A percentile compares a stretch with the other conserved stretches of the same genome.
Evolutionary conservation across 2,797 vertebrate genomes (phyloP).

Genomic region (Sternotherus odoratus): DNA sequence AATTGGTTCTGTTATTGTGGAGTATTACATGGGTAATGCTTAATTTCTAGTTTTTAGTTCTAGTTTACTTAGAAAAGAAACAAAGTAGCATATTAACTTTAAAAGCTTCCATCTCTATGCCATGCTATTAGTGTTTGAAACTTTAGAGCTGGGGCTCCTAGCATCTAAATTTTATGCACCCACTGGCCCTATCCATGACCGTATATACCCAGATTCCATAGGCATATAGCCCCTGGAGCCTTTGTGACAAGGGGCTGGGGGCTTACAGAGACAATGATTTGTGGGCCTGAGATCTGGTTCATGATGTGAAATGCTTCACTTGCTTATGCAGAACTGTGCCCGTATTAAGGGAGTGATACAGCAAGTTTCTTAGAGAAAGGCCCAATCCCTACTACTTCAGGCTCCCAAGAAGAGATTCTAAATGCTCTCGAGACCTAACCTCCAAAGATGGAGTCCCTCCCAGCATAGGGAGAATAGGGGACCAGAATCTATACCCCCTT

Average conservation of each 20-base stretch:
- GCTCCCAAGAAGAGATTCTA: background rate
- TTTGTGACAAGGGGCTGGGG: background rate
- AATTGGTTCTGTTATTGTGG: background rate
- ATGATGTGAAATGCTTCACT: background rate
- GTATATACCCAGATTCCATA: background rate
- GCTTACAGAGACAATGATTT: background rate
- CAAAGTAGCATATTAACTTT: background rate
- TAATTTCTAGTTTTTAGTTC: background rate
- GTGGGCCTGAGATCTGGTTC: background rate
- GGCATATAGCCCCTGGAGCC: too few relatives aligned
- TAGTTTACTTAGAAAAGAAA: too few relatives aligned
- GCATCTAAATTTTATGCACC: background rate
- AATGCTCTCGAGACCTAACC: background rate
- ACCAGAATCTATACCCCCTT: background rate
- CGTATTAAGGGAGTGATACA: background rate
- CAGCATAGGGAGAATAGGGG: background rate
- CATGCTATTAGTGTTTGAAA: background rate
- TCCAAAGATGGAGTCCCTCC: background rate
- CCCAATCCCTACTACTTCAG: background rate
- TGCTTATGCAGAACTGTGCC: background rate
- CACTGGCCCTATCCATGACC: too few relatives aligned
- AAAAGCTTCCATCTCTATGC: background rate
- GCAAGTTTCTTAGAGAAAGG: background rate
- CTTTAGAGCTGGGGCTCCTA: background rate
- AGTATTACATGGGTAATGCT: background rate